A percentile compares a stretch with the other conserved stretches of the same genome.
These are phyloP conservation scores for Baronia brevicornis DNA, from an alignment of 2,888 invertebrate genomes.

Conservation along the genomic window DNA sequence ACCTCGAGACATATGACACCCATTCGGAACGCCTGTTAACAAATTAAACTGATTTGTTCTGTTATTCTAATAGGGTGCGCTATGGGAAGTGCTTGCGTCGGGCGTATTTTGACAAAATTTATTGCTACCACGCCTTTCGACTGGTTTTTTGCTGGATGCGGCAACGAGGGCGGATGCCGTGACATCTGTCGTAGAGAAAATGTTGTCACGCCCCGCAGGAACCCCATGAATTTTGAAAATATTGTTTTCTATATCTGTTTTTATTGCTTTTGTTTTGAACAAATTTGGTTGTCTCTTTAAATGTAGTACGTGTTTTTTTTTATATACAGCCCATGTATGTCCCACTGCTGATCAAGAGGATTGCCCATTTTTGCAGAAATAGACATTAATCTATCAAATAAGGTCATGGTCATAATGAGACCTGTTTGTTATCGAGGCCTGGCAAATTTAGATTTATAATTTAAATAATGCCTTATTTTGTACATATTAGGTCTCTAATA, in stretches of 20 bases:
- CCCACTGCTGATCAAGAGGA: too few species aligned
- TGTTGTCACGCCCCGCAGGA: constrained; percentile 52
- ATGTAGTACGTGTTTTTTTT: too few species aligned
- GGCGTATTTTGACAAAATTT: constrained; percentile 76
- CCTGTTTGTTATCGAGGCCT: too few species aligned
- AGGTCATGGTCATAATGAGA: too few species aligned
- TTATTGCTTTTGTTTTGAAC: constrained; percentile 10
- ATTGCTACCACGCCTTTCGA: constrained; percentile 70
- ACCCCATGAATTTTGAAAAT: constrained; percentile 41
- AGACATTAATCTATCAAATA: too few species aligned
- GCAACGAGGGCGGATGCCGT: constrained; percentile 53
- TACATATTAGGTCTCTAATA: too few species aligned
- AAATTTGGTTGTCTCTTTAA: too few species aligned
- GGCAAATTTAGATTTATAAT: too few species aligned
- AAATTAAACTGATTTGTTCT: constrained; percentile 73
- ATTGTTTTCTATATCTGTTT: constrained; percentile 32
- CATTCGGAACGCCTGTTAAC: constrained; percentile 70
- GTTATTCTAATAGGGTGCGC: constrained; percentile 69
- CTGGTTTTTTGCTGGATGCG: constrained; percentile 48
- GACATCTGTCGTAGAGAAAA: constrained; percentile 64
- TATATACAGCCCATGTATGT: too few species aligned
- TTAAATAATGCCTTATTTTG: too few species aligned
- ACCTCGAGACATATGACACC: constrained; percentile 67
- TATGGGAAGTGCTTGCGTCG: constrained; percentile 70
- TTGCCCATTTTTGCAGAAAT: too few species aligned